A percentile compares a stretch with the other conserved stretches of the same genome.
Conservation (phyloP, 2,888 invertebrate species). For the Lasioglossum malachurum region DNA sequence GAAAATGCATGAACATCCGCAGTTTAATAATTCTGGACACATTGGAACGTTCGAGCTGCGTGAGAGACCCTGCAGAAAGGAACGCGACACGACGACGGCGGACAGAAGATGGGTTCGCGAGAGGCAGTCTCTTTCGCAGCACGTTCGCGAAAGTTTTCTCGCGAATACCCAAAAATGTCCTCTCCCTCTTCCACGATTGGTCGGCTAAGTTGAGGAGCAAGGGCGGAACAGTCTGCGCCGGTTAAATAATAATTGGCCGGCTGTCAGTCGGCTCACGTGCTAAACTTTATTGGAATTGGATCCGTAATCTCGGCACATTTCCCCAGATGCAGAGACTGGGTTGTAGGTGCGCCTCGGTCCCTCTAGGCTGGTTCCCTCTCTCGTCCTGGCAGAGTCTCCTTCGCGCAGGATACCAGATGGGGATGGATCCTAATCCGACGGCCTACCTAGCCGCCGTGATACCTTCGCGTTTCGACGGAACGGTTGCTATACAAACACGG, state of each 20-base stretch:
- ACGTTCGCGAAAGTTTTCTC: constrained; percentile 61
- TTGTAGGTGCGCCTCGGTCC: background rate
- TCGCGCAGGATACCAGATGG: constrained; percentile 75
- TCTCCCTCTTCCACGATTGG: background rate
- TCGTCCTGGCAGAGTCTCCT: constrained; percentile 35
- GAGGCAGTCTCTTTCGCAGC: constrained; percentile 54
- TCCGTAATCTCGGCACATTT: constrained; percentile 82
- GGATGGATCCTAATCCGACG: constrained; percentile 81
- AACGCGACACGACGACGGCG: constrained; percentile 3
- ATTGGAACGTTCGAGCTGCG: background rate
- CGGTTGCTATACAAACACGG: constrained; percentile 56
- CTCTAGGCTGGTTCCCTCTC: background rate
- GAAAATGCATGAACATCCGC: no score
- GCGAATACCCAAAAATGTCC: constrained; percentile 57
- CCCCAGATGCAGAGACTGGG: constrained; percentile 76
- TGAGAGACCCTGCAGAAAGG: background rate
- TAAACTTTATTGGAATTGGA: constrained; percentile 83
- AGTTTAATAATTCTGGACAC: no score
- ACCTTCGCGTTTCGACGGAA: constrained; percentile 64
- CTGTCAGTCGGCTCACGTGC: constrained; percentile 82
- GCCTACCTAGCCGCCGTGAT: constrained; percentile 75
- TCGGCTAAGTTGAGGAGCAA: constrained; percentile 23
- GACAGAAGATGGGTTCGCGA: constrained; percentile 39
- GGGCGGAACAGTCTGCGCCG: constrained; percentile 61
- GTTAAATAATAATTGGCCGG: constrained; percentile 79